Base-by-base conservation (phyloP, 2,888 invertebrate species). In the Cephus pygmeus region DNA sequence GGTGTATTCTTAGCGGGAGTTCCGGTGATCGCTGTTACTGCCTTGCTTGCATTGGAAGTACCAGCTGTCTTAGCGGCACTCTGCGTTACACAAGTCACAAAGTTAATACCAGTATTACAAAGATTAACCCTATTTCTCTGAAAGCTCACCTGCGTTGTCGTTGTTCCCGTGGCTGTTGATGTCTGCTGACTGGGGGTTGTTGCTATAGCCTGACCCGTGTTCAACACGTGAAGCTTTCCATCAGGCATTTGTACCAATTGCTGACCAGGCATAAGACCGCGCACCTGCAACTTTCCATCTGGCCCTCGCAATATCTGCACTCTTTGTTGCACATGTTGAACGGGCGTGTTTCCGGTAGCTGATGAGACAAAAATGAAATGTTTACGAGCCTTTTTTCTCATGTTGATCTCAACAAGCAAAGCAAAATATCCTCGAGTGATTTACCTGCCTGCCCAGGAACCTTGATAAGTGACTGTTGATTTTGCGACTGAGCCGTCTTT, bases 181-280 rank as follows among this genome's bases (percentile, higher is more conserved):
- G 40, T 75, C 11, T 85, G 83, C 6, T 82, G 80, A 1, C 91
- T 87, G 80, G 92, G 90, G 30, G 93, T 93, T 34, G 92, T 90
- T 12, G 93, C 92, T 73, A 94, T 92, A 1, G 91, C 85, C 87
- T 95, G 95, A 11, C 94, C 93, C 12, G 95, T 94, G 90, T 94
- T 95, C 68, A 96, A 93, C 31, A 98, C 95, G 89, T 98, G 98
- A 34, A 98, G 92, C 90, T 97, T 97, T 0, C 98, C 98, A 91
- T 98, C 98, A 0, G 98, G 96, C 94, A 98, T 96, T 90, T 98
- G 97, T 73, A 98, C 95, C 78, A 98, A 92, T 89, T 98, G 98
- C 89, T 98, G 98, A 77, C 98, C 98, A 73, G 98, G 97, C 91
- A 97, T 94, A 12, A 98, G 93, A 0, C 98, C 98, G 80, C 97